Conservation (phyloP, 2,888 invertebrate species). For the Stenichneumon culpator region DNA sequence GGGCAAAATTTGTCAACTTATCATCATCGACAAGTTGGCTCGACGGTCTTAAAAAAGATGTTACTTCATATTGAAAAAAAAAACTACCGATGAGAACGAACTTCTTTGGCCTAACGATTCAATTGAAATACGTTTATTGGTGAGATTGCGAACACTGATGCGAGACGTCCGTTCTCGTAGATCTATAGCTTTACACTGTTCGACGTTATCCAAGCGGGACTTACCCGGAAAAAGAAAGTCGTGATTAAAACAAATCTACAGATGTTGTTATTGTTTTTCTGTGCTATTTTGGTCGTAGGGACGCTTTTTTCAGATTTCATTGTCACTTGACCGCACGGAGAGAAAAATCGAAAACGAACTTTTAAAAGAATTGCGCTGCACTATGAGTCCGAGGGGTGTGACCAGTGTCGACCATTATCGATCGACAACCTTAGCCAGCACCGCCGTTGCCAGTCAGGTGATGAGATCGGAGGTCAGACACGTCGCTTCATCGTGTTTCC, state of each 20-base stretch:
- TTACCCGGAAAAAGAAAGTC: too few relatives aligned
- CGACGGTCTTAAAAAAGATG: not conserved
- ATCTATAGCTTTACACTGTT: too few relatives aligned
- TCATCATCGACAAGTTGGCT: not conserved
- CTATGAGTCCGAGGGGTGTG: not conserved
- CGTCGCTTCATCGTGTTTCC: slow-evolving; percentile 14
- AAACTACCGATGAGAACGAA: not conserved
- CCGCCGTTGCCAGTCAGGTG: slow-evolving; percentile 30
- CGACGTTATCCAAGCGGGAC: too few relatives aligned
- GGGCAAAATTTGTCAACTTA: not conserved
- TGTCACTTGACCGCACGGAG: too few relatives aligned
- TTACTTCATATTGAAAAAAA: not conserved
- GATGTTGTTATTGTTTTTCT: too few relatives aligned
- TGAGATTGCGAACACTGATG: too few relatives aligned
- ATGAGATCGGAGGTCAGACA: slow-evolving; percentile 37
- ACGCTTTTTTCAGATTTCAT: too few relatives aligned
- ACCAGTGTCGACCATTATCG: slow-evolving; percentile 6
- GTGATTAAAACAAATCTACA: too few relatives aligned
- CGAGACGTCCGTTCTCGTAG: too few relatives aligned
- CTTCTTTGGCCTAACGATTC: not conserved
- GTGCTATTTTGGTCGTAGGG: too few relatives aligned
- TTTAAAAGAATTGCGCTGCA: not conserved
- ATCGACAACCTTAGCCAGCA: not conserved
- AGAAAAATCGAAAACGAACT: not conserved
- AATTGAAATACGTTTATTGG: too few relatives aligned